These are phyloP conservation scores for Gastrophysa polygoni DNA, from an alignment of 2,888 invertebrate species.

Conservation along the genomic window DNA sequence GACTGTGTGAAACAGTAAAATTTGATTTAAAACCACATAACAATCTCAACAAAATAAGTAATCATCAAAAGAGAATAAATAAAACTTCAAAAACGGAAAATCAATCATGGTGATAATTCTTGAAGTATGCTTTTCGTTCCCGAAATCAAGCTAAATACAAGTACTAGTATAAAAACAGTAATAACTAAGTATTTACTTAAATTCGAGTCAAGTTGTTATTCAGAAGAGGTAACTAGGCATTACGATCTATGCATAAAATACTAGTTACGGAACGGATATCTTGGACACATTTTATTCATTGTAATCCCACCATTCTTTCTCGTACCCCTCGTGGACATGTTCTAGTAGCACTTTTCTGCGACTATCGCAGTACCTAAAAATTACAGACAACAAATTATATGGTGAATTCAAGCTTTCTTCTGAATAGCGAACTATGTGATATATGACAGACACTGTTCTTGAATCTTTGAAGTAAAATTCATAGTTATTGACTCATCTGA, in stretches of 20 bases:
- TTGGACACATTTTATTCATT: constrained; percentile 69
- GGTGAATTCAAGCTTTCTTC: too few relatives aligned
- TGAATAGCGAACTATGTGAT: too few relatives aligned
- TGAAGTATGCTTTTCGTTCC: constrained; percentile 20
- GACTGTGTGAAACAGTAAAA: constrained; percentile 3
- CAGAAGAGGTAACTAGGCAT: constrained; percentile 45
- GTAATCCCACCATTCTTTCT: constrained; percentile 98
- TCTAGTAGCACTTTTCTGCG: constrained; percentile 93
- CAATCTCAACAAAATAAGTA: not conserved
- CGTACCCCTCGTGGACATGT: constrained; percentile 98
- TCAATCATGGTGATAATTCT: not conserved
- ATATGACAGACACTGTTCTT: too few relatives aligned
- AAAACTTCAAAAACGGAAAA: not conserved
- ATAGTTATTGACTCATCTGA: too few relatives aligned
- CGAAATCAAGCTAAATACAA: constrained; percentile 26
- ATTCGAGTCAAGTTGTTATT: constrained; percentile 30
- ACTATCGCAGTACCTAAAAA: constrained; percentile 93
- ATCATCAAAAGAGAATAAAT: constrained; percentile 7
- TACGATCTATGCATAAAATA: constrained; percentile 41
- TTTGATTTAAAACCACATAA: not conserved
- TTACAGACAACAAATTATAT: too few relatives aligned
- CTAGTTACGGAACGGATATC: constrained; percentile 43
- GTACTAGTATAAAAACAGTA: constrained; percentile 18
- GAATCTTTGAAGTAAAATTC: too few relatives aligned
- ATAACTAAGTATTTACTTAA: constrained; percentile 33